phyloP scores from a whole-genome alignment of 2,888 invertebrate genomes.

The Pandemis cinnamomeana region DNA sequence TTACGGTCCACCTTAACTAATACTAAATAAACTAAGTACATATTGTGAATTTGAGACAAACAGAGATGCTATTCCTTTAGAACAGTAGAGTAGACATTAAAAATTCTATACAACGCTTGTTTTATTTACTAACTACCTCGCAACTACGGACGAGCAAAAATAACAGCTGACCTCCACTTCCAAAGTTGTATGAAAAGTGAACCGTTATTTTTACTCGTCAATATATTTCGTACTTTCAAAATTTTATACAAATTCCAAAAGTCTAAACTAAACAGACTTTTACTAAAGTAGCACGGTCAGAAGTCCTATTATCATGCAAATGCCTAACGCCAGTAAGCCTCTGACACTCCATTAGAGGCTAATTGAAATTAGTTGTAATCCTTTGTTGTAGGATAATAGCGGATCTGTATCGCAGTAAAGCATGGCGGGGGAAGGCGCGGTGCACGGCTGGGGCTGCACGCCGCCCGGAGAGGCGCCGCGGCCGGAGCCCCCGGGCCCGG shows the following conservation, averaged over 20 bases:
- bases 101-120: too few relatives aligned
- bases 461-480: conserved; percentile 72
- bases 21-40: too few relatives aligned
- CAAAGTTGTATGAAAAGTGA: too few relatives aligned
- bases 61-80: too few relatives aligned
- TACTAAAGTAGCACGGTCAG: neutral
- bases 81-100: too few relatives aligned
- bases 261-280: neutral
- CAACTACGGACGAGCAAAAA: too few relatives aligned
- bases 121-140: too few relatives aligned
- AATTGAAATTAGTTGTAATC: conserved; percentile 57
- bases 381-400: conserved; percentile 60
- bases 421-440: conserved; percentile 54
- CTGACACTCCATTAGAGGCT: conserved; percentile 48
- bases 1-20: too few relatives aligned
- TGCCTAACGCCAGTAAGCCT: conserved; percentile 19
- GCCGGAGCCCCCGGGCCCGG: conserved; percentile 50
- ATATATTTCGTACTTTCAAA: too few relatives aligned
- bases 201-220: too few relatives aligned
- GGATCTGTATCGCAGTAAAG: conserved; percentile 48
- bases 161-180: too few relatives aligned
- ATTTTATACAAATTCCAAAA: neutral
- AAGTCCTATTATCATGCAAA: neutral
- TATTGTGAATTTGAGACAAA: too few relatives aligned
- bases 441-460: conserved; percentile 77